phyloP scores from a whole-genome alignment of 2,888 invertebrate genomes.

The Selenia dentaria region DNA sequence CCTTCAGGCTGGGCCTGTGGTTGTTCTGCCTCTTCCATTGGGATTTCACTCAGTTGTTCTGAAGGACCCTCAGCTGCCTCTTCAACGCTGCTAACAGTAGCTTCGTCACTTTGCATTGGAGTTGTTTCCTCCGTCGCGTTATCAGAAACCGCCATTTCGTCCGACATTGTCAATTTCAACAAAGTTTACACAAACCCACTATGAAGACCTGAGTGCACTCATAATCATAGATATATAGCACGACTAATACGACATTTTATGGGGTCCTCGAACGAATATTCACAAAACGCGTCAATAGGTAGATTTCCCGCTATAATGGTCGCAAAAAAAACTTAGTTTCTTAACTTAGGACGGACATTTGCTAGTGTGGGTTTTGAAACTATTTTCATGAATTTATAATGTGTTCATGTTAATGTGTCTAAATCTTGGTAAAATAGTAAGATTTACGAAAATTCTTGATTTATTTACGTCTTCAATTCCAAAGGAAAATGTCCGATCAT shows the following conservation, averaged over 20 bases:
- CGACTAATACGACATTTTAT: slow-evolving; percentile 62
- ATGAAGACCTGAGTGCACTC: slow-evolving; percentile 67
- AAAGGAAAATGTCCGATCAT: slow-evolving; percentile 75
- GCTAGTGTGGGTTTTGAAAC: slow-evolving; percentile 26
- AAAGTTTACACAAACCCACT: slow-evolving; percentile 63
- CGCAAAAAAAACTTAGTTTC: slow-evolving; percentile 51
- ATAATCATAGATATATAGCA: slow-evolving; percentile 52
- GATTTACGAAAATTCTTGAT: slow-evolving; percentile 32
- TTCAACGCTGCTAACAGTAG: slow-evolving; percentile 44
- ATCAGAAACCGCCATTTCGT: slow-evolving; percentile 80
- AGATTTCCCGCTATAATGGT: slow-evolving; percentile 80
- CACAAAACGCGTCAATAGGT: slow-evolving; percentile 75
- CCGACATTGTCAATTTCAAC: slow-evolving; percentile 77
- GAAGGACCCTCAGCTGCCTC: slow-evolving; percentile 42
- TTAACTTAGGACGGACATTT: slow-evolving; percentile 44
- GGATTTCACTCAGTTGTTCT: slow-evolving; percentile 42
- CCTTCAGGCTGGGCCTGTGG: slow-evolving; percentile 45
- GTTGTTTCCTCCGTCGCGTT: slow-evolving; percentile 65
- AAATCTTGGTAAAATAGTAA: no score
- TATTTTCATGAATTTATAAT: no score
- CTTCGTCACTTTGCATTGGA: slow-evolving; percentile 55
- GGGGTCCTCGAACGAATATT: slow-evolving; percentile 61
- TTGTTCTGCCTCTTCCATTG: slow-evolving; percentile 39
- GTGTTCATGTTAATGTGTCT: no score
- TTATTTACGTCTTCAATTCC: slow-evolving; percentile 59